phyloP scores from a whole-genome alignment of 2,797 vertebrate species.

The Myripristis murdjan region DNA sequence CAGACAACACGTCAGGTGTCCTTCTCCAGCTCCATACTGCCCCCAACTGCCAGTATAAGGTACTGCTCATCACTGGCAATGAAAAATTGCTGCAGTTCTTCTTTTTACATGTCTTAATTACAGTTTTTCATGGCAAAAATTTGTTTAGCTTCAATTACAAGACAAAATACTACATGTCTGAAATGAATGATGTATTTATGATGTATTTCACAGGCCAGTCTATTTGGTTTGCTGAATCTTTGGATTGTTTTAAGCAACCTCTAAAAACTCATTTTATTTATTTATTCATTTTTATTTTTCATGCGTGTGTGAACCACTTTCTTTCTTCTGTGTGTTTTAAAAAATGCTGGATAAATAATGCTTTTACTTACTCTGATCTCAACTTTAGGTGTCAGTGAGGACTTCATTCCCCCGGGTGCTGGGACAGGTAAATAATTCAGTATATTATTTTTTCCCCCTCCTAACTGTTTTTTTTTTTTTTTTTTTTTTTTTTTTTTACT shows the following conservation, averaged over 20 bases:
- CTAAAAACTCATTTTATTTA: too few relatives aligned
- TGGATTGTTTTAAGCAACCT: too few relatives aligned
- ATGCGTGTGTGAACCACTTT: too few relatives aligned
- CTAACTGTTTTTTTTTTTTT: too few relatives aligned
- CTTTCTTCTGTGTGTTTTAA: too few relatives aligned
- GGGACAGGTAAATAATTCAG: constrained; percentile 89
- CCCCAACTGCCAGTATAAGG: constrained; percentile 96
- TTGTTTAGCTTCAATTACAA: too few relatives aligned
- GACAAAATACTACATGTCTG: not conserved
- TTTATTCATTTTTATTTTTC: too few relatives aligned
- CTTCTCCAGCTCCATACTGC: constrained; percentile 92
- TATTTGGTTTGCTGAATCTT: too few relatives aligned
- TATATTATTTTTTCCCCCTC: not conserved
- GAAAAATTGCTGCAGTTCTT: not conserved
- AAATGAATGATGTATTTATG: not conserved
- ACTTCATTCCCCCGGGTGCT: constrained; percentile 92
- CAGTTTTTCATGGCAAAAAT: not conserved
- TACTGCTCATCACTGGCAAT: constrained; percentile 60
- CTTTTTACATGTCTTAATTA: not conserved
- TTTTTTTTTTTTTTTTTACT: not conserved
- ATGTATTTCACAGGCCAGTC: too few relatives aligned
- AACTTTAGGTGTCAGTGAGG: constrained; percentile 89
- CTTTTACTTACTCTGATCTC: too few relatives aligned
- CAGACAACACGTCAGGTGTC: constrained; percentile 85
- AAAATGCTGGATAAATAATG: too few relatives aligned